These are phyloP conservation scores for Forbesichthys papilliferus DNA, from an alignment of 2,113 vertebrate genomes.

Conservation along the genomic window DNA sequence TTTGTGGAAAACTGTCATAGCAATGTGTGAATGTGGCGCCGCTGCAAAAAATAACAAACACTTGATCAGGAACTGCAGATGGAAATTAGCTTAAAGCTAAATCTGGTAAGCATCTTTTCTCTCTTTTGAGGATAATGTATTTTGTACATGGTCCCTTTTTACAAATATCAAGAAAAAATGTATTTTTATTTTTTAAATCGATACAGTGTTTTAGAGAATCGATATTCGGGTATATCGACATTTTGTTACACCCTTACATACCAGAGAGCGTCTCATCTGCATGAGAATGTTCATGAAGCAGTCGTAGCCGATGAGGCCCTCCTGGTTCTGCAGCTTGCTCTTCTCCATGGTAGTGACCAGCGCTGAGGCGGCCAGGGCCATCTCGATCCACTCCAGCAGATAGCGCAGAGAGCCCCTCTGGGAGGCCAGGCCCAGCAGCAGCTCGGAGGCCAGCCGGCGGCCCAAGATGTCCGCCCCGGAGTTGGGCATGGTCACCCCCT, in stretches of 20 bases:
- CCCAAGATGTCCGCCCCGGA: constrained; percentile 93
- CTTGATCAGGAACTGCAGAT: too few species aligned
- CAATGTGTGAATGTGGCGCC: too few species aligned
- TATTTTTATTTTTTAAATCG: too few species aligned
- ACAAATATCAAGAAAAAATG: too few species aligned
- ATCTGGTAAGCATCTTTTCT: too few species aligned
- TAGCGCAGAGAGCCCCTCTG: constrained; percentile 92
- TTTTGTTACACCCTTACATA: constrained; percentile 61
- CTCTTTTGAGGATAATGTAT: too few species aligned
- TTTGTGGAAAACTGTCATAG: too few species aligned
- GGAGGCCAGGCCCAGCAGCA: constrained; percentile 91
- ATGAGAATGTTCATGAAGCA: constrained; percentile 96
- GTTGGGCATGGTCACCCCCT: constrained; percentile 95
- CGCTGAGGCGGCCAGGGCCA: constrained; percentile 91
- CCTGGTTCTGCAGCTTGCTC: constrained; percentile 78
- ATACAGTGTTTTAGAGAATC: too few species aligned
- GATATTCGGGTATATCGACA: neutral
- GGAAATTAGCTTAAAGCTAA: too few species aligned
- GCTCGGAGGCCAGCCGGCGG: constrained; percentile 89
- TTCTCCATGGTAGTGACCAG: constrained; percentile 89
- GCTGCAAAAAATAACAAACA: too few species aligned
- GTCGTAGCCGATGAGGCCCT: constrained; percentile 94
- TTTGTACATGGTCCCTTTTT: too few species aligned
- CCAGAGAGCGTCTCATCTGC: constrained; percentile 98
- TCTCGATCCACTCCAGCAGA: constrained; percentile 92